phyloP scores from a whole-genome alignment of 2,797 vertebrate species.

The Falco berigora region DNA sequence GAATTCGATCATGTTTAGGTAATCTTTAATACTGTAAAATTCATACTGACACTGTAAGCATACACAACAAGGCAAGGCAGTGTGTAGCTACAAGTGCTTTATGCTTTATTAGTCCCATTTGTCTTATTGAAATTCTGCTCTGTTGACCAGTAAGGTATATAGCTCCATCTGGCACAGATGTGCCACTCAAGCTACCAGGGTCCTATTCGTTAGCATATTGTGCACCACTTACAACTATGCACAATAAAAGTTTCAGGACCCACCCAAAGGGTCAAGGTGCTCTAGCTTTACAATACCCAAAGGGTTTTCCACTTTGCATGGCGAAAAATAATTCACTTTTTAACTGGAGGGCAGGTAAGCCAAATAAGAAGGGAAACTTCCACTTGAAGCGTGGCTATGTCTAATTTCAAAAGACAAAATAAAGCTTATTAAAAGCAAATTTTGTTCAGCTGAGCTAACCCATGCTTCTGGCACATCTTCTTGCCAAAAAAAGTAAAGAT shows the following conservation, averaged over 20 bases:
- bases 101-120: conserved; percentile 21
- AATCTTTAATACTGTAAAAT: neutral
- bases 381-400: neutral
- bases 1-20: neutral
- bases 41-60: neutral
- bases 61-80: neutral
- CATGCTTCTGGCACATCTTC: neutral
- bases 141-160: neutral
- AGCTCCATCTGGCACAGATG: neutral
- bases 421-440: neutral
- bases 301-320: neutral
- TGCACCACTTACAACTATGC: neutral
- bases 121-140: neutral
- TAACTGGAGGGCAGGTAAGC: neutral
- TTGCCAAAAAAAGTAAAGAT: neutral
- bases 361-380: neutral
- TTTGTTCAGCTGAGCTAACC: neutral
- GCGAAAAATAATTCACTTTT: neutral
- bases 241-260: neutral
- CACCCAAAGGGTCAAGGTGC: neutral
- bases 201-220: neutral
- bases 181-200: neutral
- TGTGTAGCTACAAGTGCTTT: neutral
- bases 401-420: neutral
- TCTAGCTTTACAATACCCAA: neutral